These are phyloP conservation scores for Alca torda DNA, from an alignment of 2,797 vertebrate species.

Conservation along the genomic window DNA sequence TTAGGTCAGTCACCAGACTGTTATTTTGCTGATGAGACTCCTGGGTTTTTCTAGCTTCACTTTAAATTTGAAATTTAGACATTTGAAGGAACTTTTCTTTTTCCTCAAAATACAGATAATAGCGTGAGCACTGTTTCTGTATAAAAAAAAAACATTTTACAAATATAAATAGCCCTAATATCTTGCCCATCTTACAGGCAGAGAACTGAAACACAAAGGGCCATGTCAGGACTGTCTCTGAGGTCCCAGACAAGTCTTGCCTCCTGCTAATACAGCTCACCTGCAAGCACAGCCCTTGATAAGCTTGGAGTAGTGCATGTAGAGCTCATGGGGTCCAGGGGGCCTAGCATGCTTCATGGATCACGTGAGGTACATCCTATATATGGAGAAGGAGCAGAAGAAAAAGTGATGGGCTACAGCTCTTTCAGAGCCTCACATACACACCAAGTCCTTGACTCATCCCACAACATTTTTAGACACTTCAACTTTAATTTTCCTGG, in stretches of 20 bases:
- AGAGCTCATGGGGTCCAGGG: background rate
- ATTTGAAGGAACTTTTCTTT: background rate
- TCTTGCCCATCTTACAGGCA: background rate
- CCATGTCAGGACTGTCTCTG: background rate
- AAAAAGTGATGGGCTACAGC: background rate
- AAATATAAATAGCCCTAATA: slow-evolving; percentile 31
- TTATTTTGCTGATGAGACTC: background rate
- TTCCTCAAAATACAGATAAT: background rate
- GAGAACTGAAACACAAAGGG: background rate
- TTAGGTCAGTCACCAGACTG: background rate
- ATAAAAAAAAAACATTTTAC: background rate
- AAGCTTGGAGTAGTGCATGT: background rate
- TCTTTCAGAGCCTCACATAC: background rate
- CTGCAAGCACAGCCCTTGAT: background rate
- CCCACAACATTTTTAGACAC: background rate
- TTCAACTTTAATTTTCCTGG: background rate
- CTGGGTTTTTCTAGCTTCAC: background rate
- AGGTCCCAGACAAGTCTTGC: background rate
- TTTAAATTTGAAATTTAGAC: slow-evolving; percentile 27
- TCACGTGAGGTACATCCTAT: background rate
- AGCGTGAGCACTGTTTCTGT: background rate
- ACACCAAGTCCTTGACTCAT: background rate
- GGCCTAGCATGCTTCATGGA: background rate
- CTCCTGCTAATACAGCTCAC: background rate
- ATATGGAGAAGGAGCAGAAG: background rate